Evolutionary conservation across 2,888 invertebrate species (phyloP).

Genomic region (Heteromurus nitidus): DNA sequence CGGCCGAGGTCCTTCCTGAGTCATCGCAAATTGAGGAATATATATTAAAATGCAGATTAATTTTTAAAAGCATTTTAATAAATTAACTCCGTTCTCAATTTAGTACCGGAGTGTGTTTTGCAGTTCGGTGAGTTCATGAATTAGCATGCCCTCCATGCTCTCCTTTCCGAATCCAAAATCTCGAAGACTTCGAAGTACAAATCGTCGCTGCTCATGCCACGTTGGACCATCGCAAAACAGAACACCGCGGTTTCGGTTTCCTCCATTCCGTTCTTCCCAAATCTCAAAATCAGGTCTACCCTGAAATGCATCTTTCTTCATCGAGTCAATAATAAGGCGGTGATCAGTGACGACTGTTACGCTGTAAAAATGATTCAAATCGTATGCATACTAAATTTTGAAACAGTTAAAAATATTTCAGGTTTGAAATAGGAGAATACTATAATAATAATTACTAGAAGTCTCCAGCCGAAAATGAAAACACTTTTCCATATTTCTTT

Average conservation of each 20-base stretch:
- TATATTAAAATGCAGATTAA: not conserved
- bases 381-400: not conserved
- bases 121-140: constrained; percentile 67
- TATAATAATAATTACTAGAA: constrained; percentile 63
- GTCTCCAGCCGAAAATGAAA: constrained; percentile 65
- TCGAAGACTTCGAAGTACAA: constrained; percentile 44
- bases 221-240: constrained; percentile 65
- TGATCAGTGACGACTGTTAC: constrained; percentile 68
- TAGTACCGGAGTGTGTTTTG: constrained; percentile 58
- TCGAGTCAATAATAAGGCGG: constrained; percentile 60
- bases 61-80: not conserved
- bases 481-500: constrained; percentile 69
- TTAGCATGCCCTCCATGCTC: constrained; percentile 69
- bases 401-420: not conserved
- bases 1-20: constrained; percentile 59
- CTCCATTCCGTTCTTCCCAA: constrained; percentile 60
- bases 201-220: constrained; percentile 67
- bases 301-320: constrained; percentile 67
- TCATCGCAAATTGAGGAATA: not conserved
- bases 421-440: not conserved
- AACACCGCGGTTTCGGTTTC: constrained; percentile 66
- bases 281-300: constrained; percentile 69
- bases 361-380: constrained; percentile 36
- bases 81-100: too few species aligned
- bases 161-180: constrained; percentile 70